Conservation (phyloP, 2,888 invertebrate genomes). For the Andricus curvator region DNA sequence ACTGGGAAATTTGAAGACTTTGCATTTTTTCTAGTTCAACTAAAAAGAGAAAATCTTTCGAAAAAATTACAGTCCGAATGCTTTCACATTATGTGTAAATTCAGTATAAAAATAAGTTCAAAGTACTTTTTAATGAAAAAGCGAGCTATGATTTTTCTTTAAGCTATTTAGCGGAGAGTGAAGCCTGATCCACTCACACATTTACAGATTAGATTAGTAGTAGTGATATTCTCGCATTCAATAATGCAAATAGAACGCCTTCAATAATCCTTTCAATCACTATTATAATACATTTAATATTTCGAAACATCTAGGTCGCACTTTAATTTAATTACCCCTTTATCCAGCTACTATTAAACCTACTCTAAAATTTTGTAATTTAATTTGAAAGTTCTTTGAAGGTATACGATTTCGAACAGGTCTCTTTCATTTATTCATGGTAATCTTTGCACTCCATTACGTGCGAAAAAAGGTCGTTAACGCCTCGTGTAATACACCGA, state of each 20-base stretch:
- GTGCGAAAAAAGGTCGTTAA: conserved; percentile 60
- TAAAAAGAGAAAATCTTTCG: no score
- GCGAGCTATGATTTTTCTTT: neutral
- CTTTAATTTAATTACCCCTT: neutral
- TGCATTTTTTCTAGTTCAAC: no score
- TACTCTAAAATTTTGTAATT: neutral
- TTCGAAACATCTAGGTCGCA: neutral
- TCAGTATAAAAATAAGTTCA: no score
- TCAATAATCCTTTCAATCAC: neutral
- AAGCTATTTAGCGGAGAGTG: neutral
- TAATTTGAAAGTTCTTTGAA: neutral
- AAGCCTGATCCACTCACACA: neutral
- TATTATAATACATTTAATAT: neutral
- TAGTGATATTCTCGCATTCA: neutral
- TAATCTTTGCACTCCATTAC: conserved; percentile 55
- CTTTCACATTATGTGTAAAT: no score
- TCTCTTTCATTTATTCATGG: conserved; percentile 58
- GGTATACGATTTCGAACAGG: conserved; percentile 15
- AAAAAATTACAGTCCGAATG: no score
- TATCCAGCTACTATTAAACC: neutral
- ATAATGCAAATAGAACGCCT: neutral
- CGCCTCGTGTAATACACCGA: conserved; percentile 59
- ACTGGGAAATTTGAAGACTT: no score
- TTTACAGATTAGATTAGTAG: neutral
- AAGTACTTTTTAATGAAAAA: no score